Base-by-base conservation (phyloP, 2,113 vertebrate species). In the Nothobranchius furzeri region DNA sequence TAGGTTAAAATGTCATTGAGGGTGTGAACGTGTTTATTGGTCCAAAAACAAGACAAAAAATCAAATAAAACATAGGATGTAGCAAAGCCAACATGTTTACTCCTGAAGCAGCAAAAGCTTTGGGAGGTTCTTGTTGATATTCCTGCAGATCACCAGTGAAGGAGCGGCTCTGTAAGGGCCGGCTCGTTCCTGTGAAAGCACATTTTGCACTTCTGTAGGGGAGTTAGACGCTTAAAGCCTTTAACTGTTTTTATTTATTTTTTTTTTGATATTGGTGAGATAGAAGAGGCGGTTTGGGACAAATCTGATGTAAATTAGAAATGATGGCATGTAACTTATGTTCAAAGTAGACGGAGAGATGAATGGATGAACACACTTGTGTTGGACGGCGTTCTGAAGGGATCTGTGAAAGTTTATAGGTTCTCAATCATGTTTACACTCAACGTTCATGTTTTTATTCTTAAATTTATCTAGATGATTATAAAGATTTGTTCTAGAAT, bases 201-300 rank as follows among this genome's bases (percentile, higher is more conserved):
- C 46, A 40, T 68, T 30, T 68, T 43, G n/a, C 13, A 42, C 67
- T 30, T 58, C 30, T 37, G 43, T 48, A 36, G 24, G 53, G 36
- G 15, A 17, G 43, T 45, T 45, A 40, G 37, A 40, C 6, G 36
- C 55, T 40, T 6, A 42, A 20, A 57, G 4, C 17, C 14, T 52
- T 52, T 11, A 52, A 45, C 43, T 45, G 43, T 12, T 45, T 45
- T 45, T 36, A 30, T 40, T 40, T 40, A 40, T 40, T 40, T 0
- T 40, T 0, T 40, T 40, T 40, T 40, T 40, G 6, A 40, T 40
- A 40, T 9, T 40, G 9, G 37, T 40, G 24, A 49, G 60, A 8
- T 40, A 17, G 43, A 24, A 15, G 51, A 40, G 45, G 24, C 51
- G 30, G 53, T 76, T 50, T 13, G 15, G 30, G 30, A 40, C 6